These are phyloP conservation scores for Mesochorus sp. DNA, from an alignment of 2,888 invertebrate genomes.

Conservation along the genomic window DNA sequence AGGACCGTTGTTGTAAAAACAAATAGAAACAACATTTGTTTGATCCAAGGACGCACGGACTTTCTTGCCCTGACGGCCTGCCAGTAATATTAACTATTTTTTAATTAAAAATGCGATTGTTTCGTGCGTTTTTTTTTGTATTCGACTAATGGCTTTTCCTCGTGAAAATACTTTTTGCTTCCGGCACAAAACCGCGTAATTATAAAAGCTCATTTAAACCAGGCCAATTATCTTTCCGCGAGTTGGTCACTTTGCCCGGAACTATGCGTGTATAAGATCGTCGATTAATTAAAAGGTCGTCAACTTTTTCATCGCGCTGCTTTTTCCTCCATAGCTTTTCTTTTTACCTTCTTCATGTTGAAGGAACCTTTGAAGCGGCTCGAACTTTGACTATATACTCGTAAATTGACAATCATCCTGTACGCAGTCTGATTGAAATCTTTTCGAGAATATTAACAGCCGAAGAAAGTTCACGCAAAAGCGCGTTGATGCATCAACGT, in stretches of 20 bases:
- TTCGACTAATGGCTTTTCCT: too few species aligned
- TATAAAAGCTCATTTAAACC: background rate
- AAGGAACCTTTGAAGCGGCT: background rate
- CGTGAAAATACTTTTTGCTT: background rate
- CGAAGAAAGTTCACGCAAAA: too few species aligned
- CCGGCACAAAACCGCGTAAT: background rate
- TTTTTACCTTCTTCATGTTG: background rate
- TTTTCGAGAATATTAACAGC: too few species aligned
- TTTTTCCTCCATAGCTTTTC: background rate
- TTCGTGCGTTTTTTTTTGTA: background rate
- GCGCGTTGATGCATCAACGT: background rate
- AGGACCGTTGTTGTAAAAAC: too few species aligned
- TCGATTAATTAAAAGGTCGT: background rate
- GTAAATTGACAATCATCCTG: conserved; percentile 26
- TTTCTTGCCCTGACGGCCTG: too few species aligned
- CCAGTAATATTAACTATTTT: too few species aligned
- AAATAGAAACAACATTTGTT: too few species aligned
- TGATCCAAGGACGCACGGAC: too few species aligned
- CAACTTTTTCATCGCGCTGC: background rate
- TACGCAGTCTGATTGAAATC: background rate
- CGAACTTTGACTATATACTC: conserved; percentile 16
- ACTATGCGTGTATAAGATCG: background rate
- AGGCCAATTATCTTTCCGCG: background rate
- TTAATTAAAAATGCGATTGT: background rate
- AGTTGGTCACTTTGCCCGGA: background rate